Percentiles rank a stretch among this genome's conserved stretches.
Conservation (phyloP, 2,888 invertebrate genomes). For the Ormyrus labotus region DNA sequence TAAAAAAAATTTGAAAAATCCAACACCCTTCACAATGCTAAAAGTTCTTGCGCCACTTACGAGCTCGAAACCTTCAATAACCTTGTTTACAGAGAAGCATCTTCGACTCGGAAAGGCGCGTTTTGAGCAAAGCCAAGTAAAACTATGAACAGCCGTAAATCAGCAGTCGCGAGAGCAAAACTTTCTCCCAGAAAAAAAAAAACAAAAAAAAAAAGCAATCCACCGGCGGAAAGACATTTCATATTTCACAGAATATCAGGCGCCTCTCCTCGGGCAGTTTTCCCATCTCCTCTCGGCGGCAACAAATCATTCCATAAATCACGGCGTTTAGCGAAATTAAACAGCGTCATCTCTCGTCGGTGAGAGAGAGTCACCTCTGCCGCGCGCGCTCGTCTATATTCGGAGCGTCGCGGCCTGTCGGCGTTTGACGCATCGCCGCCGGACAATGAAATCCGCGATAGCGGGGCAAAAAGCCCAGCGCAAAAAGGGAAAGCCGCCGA, state of each 20-base stretch:
- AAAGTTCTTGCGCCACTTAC: too few species aligned
- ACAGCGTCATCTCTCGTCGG: not conserved
- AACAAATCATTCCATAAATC: conserved; percentile 44
- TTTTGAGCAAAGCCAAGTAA: too few species aligned
- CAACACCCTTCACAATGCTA: too few species aligned
- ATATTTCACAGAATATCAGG: not conserved
- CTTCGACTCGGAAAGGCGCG: too few species aligned
- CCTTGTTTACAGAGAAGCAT: too few species aligned
- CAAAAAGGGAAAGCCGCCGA: not conserved
- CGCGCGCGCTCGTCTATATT: not conserved
- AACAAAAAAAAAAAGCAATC: not conserved
- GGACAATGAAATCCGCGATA: conserved; percentile 7
- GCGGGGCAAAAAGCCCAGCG: not conserved
- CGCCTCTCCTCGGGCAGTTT: conserved; percentile 15
- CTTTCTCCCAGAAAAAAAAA: too few species aligned
- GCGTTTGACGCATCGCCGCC: not conserved
- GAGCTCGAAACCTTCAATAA: too few species aligned
- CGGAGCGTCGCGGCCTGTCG: not conserved
- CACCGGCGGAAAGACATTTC: not conserved
- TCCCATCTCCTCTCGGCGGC: not conserved
- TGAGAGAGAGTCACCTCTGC: not conserved
- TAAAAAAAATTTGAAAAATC: too few species aligned
- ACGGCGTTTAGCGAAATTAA: conserved; percentile 15
- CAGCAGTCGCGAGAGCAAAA: too few species aligned
- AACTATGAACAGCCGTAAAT: too few species aligned